phyloP scores from a whole-genome alignment of 1,140 invertebrate species.

The Philotrypesis tridentata region DNA sequence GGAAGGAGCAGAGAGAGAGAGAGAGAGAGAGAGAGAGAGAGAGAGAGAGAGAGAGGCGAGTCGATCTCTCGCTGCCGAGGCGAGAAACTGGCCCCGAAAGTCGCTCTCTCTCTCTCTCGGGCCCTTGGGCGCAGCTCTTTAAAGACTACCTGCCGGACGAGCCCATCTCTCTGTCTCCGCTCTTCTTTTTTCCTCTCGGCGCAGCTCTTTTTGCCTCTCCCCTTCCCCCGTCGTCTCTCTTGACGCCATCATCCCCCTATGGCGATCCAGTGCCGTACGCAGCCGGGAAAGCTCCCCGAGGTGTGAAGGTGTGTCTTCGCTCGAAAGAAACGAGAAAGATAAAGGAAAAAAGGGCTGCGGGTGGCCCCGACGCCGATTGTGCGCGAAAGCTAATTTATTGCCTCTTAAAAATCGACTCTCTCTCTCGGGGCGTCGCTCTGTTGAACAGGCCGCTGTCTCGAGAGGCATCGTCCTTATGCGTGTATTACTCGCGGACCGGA shows the following conservation, averaged over 20 bases:
- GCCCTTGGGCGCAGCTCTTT: neutral
- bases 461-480: no score
- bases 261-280: neutral
- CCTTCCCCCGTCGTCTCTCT: no score
- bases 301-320: neutral
- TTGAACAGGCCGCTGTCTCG: no score
- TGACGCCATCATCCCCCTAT: neutral
- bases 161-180: neutral
- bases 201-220: neutral
- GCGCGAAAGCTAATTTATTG: neutral
- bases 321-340: no score
- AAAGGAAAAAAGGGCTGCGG: neutral
- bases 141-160: neutral
- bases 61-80: neutral
- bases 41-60: neutral
- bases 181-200: neutral
- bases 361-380: neutral
- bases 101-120: neutral
- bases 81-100: neutral
- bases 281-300: neutral
- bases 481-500: no score
- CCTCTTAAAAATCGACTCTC: no score
- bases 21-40: neutral
- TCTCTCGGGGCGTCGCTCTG: no score
- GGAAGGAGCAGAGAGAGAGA: neutral